Conservation (phyloP, 2,113 vertebrate genomes). For the Cygnus atratus region DNA sequence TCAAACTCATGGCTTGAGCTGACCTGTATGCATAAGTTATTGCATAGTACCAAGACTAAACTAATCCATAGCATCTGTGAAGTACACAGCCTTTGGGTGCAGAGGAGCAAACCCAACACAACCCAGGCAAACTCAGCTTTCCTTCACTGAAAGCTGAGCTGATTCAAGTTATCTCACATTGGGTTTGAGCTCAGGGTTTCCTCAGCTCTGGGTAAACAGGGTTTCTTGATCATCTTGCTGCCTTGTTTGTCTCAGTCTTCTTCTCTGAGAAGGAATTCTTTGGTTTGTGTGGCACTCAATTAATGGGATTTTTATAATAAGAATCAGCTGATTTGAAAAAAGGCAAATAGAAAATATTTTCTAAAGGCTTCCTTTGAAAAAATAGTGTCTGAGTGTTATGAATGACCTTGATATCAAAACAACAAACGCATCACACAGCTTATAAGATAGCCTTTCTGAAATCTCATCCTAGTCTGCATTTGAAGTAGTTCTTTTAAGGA, state of each 20-base stretch:
- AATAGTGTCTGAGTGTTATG: neutral
- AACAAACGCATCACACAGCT: slow-evolving; percentile 4
- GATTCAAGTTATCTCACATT: neutral
- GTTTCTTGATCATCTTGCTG: neutral
- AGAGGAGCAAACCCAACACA: neutral
- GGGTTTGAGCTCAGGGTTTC: neutral
- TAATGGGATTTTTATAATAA: slow-evolving; percentile 16
- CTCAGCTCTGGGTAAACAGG: neutral
- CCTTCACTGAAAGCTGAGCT: neutral
- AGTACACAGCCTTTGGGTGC: neutral
- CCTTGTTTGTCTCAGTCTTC: neutral
- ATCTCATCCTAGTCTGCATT: slow-evolving; percentile 16
- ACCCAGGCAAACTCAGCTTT: neutral
- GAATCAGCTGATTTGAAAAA: neutral
- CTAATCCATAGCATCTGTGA: neutral
- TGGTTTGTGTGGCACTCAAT: neutral
- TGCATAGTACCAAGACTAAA: neutral
- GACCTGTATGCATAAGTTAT: neutral
- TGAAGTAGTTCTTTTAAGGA: slow-evolving; percentile 31
- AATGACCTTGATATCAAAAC: slow-evolving; percentile 41
- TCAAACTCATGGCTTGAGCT: neutral
- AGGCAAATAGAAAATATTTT: slow-evolving; percentile 28
- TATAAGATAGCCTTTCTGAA: slow-evolving; percentile 40
- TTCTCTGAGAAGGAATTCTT: slow-evolving; percentile 3
- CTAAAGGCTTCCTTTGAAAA: slow-evolving; percentile 15